Evolutionary conservation across 1,140 invertebrate species (phyloP), one percentile per base, ranked within the genome.

Genomic region (Eumeta japonica): DNA sequence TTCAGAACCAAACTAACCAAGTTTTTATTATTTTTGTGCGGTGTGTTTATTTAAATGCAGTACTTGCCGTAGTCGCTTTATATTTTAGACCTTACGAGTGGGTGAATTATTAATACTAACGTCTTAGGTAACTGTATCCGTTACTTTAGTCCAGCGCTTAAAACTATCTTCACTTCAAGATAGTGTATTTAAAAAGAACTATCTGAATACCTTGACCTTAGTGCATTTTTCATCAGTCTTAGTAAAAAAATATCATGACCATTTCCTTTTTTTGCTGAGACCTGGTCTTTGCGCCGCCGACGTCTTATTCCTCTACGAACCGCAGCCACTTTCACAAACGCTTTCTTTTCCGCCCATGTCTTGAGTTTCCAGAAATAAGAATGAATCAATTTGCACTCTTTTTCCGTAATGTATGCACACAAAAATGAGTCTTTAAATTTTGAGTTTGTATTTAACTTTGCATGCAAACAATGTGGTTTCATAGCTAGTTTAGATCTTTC

Each of bases 101-200:
- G n/a, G n/a, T n/a, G n/a, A n/a, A n/a, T n/a, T n/a, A n/a, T n/a
- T n/a, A n/a, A n/a, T n/a, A n/a, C n/a, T n/a, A n/a, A n/a, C 28
- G 14, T 30, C 11, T 4, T 30, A 11, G 14, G 14, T 12, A 12
- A 30, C 28, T 4, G 11, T 30, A 30, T 30, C 11, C 4, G 5
- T 7, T 4, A 11, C 28, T 12, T 30, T 30, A 3, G 11, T 30
- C 5, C 28, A 30, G 5, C 28, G 28, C 28, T 13, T 5, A 12
- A 30, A 30, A 30, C 28, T 30, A 13, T 30, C 28, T 30, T 30
- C 28, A 30, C 5, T 13, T 12, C 10, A 7, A 12, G 5, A 5
- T 11, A 30, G 28, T 30, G 28, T 30, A 30, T 30, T 30, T 30
- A 30, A 12, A 30, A 30, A n/a, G n/a, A n/a, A n/a, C n/a, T n/a